Conservation (phyloP, 2,888 invertebrate genomes). For the Perithous albicinctus region DNA sequence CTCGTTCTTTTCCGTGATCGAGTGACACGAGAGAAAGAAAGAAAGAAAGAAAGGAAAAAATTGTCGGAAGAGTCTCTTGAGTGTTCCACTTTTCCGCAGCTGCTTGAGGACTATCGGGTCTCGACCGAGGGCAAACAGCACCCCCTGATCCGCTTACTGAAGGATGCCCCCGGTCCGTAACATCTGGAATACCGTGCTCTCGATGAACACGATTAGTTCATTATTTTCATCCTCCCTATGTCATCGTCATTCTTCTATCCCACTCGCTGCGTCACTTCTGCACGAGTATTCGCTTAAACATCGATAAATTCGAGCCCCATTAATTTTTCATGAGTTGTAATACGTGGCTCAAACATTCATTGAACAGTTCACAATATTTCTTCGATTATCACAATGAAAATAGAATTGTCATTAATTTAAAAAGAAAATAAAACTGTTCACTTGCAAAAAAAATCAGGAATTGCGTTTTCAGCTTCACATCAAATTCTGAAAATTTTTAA, state of each 20-base stretch:
- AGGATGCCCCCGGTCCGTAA: constrained; percentile 66
- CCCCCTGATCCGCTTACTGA: constrained; percentile 86
- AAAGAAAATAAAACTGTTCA: too few species aligned
- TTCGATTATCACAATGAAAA: neutral
- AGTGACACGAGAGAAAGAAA: neutral
- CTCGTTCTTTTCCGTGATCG: too few species aligned
- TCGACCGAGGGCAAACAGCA: constrained; percentile 86
- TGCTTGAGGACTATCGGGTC: constrained; percentile 87
- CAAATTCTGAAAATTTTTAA: too few species aligned
- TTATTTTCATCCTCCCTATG: constrained; percentile 63
- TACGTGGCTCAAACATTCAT: neutral
- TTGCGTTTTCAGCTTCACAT: too few species aligned
- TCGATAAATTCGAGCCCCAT: constrained; percentile 24
- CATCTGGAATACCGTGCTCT: constrained; percentile 62
- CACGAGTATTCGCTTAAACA: constrained; percentile 8
- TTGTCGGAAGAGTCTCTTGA: constrained; percentile 36
- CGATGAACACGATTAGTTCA: constrained; percentile 66
- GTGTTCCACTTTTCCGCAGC: constrained; percentile 83
- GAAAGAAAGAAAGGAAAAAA: neutral
- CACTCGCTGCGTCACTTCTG: constrained; percentile 20
- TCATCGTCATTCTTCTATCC: constrained; percentile 37
- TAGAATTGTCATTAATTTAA: too few species aligned
- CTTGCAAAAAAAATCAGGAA: too few species aligned
- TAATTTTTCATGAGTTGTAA: constrained; percentile 8
- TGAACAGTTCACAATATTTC: too few species aligned